These are phyloP conservation scores for Drosophila melanosoma DNA, from an alignment of 2,888 invertebrate genomes.

Conservation along the genomic window DNA sequence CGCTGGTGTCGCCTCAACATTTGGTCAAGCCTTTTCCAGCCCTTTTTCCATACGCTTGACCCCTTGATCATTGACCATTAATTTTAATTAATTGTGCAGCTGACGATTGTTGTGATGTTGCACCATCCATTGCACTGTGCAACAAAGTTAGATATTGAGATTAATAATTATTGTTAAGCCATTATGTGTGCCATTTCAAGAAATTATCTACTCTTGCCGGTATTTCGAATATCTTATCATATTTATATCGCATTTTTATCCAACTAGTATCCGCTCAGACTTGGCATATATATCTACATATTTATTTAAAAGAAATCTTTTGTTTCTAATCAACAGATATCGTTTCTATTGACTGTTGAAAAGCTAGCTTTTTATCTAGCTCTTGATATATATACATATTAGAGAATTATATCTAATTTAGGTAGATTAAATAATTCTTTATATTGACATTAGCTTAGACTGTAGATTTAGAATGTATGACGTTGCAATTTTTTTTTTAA, in stretches of 20 bases:
- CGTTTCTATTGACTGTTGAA: not conserved
- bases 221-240: not conserved
- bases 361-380: not conserved
- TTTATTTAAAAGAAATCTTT: not conserved
- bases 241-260: not conserved
- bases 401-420: not conserved
- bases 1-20: not conserved
- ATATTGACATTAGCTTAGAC: not conserved
- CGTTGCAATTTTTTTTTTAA: not conserved
- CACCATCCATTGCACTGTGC: constrained; percentile 34
- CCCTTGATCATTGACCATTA: constrained; percentile 40
- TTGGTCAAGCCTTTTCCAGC: constrained; percentile 1
- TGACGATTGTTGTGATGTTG: constrained; percentile 34
- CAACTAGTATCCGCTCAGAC: not conserved
- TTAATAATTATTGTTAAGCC: not conserved
- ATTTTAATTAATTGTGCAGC: constrained; percentile 62
- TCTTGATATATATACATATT: not conserved
- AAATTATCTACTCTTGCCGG: not conserved
- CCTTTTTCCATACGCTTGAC: constrained; percentile 32
- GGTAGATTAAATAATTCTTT: not conserved
- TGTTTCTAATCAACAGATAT: not conserved
- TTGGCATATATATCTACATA: not conserved
- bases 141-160: not conserved
- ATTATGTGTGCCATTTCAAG: not conserved
- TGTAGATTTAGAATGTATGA: not conserved